Percentiles rank a stretch among this genome's conserved stretches.
These are phyloP conservation scores for Parapsyche elsis DNA, from an alignment of 1,140 invertebrate genomes.

Conservation along the genomic window DNA sequence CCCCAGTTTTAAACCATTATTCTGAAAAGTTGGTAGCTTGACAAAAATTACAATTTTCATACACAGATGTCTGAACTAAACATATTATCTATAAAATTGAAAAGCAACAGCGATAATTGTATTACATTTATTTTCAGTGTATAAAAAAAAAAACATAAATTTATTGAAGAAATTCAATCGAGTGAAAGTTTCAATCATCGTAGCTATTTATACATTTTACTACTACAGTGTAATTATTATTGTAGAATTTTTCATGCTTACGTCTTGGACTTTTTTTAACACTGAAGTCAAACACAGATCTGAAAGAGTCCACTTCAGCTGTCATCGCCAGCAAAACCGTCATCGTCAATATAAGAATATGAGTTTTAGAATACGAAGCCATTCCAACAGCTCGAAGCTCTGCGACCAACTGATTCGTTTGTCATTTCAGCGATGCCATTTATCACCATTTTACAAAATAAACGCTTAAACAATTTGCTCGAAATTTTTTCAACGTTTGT, in stretches of 20 bases:
- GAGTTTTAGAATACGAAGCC: background rate
- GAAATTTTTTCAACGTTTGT: no score
- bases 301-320: background rate
- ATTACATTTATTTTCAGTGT: no score
- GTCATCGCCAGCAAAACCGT: background rate
- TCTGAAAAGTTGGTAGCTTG: no score
- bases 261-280: constrained; percentile 50
- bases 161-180: no score
- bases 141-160: no score
- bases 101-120: no score
- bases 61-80: no score
- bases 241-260: constrained; percentile 33
- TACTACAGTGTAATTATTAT: background rate
- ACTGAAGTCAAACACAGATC: constrained; percentile 33
- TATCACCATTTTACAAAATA: no score
- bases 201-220: background rate
- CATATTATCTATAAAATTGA: no score
- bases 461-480: no score
- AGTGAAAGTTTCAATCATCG: background rate
- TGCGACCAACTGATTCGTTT: background rate
- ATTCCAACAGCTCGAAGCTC: constrained; percentile 15
- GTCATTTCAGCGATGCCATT: background rate
- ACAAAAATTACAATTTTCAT: no score
- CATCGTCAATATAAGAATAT: background rate
- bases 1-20: no score